phyloP scores from a whole-genome alignment of 1,140 invertebrate genomes.

The Drosophila trapezifrons region DNA sequence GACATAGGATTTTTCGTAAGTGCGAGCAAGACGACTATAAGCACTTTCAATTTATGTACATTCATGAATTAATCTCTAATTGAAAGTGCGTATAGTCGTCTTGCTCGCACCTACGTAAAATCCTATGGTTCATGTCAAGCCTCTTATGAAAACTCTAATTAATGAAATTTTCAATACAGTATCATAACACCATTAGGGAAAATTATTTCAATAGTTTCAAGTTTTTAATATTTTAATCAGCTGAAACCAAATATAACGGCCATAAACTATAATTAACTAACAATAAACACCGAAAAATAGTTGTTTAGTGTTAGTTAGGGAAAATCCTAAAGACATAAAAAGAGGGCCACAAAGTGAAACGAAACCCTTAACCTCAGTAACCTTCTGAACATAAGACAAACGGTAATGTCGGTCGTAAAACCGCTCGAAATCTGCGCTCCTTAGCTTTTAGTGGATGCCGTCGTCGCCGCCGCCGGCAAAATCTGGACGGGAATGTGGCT shows the following conservation, averaged over 20 bases:
- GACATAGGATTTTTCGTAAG: too few species aligned
- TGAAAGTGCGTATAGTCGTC: too few species aligned
- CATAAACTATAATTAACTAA: slow-evolving; percentile 19
- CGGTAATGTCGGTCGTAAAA: slow-evolving; percentile 48
- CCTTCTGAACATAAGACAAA: slow-evolving; percentile 43
- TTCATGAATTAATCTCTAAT: too few species aligned
- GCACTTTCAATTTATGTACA: too few species aligned
- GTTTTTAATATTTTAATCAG: background rate
- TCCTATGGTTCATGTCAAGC: too few species aligned
- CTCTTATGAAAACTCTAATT: too few species aligned
- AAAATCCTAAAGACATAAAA: slow-evolving; percentile 7
- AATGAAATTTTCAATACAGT: too few species aligned
- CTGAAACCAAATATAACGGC: background rate
- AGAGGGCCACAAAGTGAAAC: slow-evolving; percentile 24
- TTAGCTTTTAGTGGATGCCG: slow-evolving; percentile 26
- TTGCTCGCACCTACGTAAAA: too few species aligned
- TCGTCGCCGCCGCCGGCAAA: slow-evolving; percentile 5
- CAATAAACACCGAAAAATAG: slow-evolving; percentile 22
- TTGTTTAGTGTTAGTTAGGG: slow-evolving; percentile 1
- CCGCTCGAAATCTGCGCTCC: slow-evolving; percentile 34
- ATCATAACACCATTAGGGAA: too few species aligned
- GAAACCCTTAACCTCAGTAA: slow-evolving; percentile 37
- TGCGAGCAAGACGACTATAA: too few species aligned
- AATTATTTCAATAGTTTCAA: background rate
- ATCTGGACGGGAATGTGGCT: slow-evolving; percentile 15